Evolutionary conservation across 2,797 vertebrate species (phyloP), one percentile per base, ranked within the genome.

Genomic region (Emys orbicularis): DNA sequence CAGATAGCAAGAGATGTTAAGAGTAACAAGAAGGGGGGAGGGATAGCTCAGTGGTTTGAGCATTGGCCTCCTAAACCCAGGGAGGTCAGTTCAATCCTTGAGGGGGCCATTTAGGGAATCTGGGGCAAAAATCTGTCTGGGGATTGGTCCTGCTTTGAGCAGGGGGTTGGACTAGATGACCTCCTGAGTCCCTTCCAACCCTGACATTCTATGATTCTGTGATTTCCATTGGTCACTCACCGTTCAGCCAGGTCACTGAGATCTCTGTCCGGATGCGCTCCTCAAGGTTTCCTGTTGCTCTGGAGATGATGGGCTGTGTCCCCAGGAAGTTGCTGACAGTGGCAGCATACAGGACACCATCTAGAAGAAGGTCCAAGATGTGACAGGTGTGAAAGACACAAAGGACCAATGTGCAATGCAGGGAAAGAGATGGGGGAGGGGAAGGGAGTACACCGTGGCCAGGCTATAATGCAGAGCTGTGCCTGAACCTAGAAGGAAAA

Each of bases 281-380:
- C 90, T 98, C 98, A 41, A 98, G 97, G 1, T 94, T 96, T 54
- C 99, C 99, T 2, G 98, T 98, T 81, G 98, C 99, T 96, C 99
- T 96, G 96, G 99, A 98, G 97, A 99, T 99, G 90, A 99, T 98
- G 2, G 99, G 98, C 72, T 99, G 97, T 0, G 99, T 99, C 89
- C 99, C 99, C 96, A 99, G 98, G 96, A 99, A 99, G 98, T 99
- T 99, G 95, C 98, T 99, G 88, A 99, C 99, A 65, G 99, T 99
- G 89, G 99, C 99, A 8, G 98, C 98, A 91, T 99, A 99, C 12
- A 99, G 97, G 85, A 97, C 94, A 0, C 99, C 99, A 79, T 97
- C 99, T 99, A 94, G 15, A 96, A 49, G 53, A 84, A 1, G 16
- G 94, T 61, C 94, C 79, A 77, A 72, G 56, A 13, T 87, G 88